Base-by-base conservation (phyloP, 2,113 vertebrate species). In the Sclerurus mexicanus region DNA sequence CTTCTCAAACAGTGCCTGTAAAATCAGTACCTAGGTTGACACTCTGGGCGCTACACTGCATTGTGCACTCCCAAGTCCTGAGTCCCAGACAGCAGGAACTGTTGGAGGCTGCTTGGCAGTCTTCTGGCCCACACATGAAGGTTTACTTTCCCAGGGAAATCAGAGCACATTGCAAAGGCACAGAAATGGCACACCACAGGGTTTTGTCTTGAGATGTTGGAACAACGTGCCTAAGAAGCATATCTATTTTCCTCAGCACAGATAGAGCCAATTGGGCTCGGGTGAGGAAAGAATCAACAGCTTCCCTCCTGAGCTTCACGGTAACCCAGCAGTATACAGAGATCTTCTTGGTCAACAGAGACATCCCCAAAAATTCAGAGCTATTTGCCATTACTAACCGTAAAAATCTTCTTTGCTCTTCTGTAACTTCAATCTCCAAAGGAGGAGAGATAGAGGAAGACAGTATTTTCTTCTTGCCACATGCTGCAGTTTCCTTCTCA, bases 341-440 rank as follows among this genome's bases (percentile, higher is more conserved):
- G 23, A 75, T 58, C 31, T 75, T 92, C 31, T 53, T 35, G 20
- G 17, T 53, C 53, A 82, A 56, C 30, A 91, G 25, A 85, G 49
- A 33, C 21, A 4, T 42, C 16, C 31, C 71, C 60, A 67, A 81
- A 85, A 76, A 24, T 6, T 86, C 50, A 92, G 47, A 64, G 27
- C 25, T 55, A 46, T 10, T 83, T 52, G 39, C 47, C 59, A 69
- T 42, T 75, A 96, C 97, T 98, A 83, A 99, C 99, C 98, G 67
- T 35, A 99, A 97, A 53, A 99, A 97, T 96, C 99, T 98, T 47
- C 98, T 97, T 83, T 99, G 99, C 60, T 99, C 99, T 90, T 99
- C 98, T 6, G 99, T 98, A 66, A 99, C 95, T 55, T 96, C 96
- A 94, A 99, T 97, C 91, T 98, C 98, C 62, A 99, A 93, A 23